Base-by-base conservation (phyloP, 2,113 vertebrate genomes). In the Protomyctophum bolini region DNA sequence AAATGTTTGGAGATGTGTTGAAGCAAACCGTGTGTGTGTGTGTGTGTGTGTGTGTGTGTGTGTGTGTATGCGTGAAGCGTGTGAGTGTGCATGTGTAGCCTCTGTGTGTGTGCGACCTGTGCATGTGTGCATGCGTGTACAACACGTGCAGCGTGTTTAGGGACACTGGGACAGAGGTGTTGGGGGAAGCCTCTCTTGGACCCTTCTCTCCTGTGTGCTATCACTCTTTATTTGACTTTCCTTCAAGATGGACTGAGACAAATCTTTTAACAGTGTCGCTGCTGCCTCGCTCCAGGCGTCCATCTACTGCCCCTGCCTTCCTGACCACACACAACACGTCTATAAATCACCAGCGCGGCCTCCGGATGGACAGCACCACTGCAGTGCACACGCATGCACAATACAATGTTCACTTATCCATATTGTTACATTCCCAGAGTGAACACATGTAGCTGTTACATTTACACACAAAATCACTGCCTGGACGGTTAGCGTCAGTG, bases 331-430 rank as follows among this genome's bases (percentile, higher is more conserved):
- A 21, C 21, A 21, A 21, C 81, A 63, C 75, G 74, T 88, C 82
- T 73, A 84, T 90, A 89, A 90, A 91, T 88, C 86, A 84, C 76
- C 21, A 65, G 48, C 65, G 79, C 82, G 85, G 83, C 56, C 55
- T 83, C 62, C 58, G 64, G 67, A 70, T 79, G 1, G 21, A 21
- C 21, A 21, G 21, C 21, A 21, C 21, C 21, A 2, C 21, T 21
- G 21, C 21, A 21, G 21, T 21, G 21, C 21, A 21, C 21, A 21
- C 21, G 2, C 21, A 21, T 21, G 21, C 21, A 21, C 21, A 21
- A 21, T 78, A 72, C 62, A 21, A 21, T 21, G 21, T 21, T 21
- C 21, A 21, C 1, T 21, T 21, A 21, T 21, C 21, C 21, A 21
- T 21, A 21, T 21, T 21, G 21, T 21, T 21, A 21, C 21, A 21